These are phyloP conservation scores for Doryteuthis pealeii DNA, from an alignment of 1,140 invertebrate species.

Conservation along the genomic window DNA sequence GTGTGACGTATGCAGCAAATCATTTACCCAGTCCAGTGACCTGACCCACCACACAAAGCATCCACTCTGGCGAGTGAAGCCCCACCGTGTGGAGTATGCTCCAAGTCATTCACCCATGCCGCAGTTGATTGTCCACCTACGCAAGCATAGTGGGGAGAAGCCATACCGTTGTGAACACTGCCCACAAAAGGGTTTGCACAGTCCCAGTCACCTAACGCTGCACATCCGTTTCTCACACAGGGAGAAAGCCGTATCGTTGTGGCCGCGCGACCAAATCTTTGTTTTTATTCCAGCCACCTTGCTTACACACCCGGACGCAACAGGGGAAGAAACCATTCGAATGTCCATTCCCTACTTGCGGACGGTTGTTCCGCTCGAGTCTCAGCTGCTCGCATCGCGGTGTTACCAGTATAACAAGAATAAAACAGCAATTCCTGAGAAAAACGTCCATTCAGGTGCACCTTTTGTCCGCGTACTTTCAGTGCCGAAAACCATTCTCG, in stretches of 20 bases:
- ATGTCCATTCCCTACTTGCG: not conserved
- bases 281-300: constrained; percentile 25
- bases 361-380: not conserved
- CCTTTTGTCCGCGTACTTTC: not conserved
- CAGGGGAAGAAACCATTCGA: constrained; percentile 17
- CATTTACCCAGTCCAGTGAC: constrained; percentile 7
- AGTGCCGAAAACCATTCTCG: not conserved
- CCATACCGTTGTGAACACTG: constrained; percentile 38
- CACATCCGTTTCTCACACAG: constrained; percentile 43
- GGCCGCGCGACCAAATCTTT: constrained; percentile 18
- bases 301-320: constrained; percentile 23
- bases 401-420: not conserved
- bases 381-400: not conserved
- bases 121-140: not conserved
- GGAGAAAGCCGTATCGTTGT: constrained; percentile 27
- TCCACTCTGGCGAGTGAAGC: constrained; percentile 6
- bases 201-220: constrained; percentile 52
- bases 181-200: constrained; percentile 42
- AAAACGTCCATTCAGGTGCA: not conserved
- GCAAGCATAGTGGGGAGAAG: not conserved
- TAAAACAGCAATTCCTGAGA: not conserved
- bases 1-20: constrained; percentile 13
- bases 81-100: constrained; percentile 3
- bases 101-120: constrained; percentile 7
- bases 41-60: constrained; percentile 12